Conservation (phyloP, 2,113 vertebrate species). For the Cynoglossus semilaevis region DNA sequence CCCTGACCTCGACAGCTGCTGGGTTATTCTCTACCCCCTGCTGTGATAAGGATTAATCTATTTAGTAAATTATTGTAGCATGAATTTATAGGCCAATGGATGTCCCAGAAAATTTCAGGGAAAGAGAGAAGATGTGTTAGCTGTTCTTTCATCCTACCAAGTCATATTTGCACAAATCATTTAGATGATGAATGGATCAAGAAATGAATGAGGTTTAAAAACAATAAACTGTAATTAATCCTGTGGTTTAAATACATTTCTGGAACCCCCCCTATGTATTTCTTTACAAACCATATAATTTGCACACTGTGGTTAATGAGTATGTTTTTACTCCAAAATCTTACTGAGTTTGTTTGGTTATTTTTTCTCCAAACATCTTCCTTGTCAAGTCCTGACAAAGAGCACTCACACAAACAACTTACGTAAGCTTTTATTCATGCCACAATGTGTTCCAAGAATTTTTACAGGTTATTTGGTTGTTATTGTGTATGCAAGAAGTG, state of each 20-base stretch:
- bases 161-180: conserved; percentile 10
- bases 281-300: background rate
- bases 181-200: conserved; percentile 21
- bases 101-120: conserved; percentile 14
- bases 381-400: background rate
- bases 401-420: conserved; percentile 6
- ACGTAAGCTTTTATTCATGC: background rate
- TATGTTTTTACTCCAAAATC: background rate
- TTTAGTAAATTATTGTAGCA: background rate
- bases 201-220: conserved; percentile 3
- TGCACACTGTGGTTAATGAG: too few relatives aligned
- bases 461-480: background rate
- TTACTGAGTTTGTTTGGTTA: background rate
- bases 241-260: conserved; percentile 4
- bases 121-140: conserved; percentile 13
- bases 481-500: too few relatives aligned
- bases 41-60: background rate
- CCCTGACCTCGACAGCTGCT: too few relatives aligned
- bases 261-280: background rate
- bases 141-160: background rate
- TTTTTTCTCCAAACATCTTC: background rate
- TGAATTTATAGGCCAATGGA: conserved; percentile 10
- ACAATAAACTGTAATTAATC: conserved; percentile 25
- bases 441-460: conserved; percentile 5
- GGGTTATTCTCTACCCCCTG: too few relatives aligned